These are phyloP conservation scores for Martes flavigula DNA, from an alignment of 2,797 vertebrate genomes.

Conservation along the genomic window DNA sequence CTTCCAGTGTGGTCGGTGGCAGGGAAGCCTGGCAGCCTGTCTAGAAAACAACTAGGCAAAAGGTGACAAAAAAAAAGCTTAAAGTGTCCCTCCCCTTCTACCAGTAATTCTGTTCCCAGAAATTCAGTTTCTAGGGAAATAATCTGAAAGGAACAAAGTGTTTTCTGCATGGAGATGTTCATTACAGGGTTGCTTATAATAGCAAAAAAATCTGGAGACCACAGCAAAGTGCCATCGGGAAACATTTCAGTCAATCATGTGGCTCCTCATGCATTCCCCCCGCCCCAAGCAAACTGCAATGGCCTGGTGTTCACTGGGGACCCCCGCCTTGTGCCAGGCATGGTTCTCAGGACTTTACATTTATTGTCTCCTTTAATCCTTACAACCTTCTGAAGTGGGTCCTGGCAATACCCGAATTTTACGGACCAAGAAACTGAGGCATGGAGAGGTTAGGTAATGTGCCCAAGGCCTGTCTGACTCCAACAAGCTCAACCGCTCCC, in stretches of 20 bases:
- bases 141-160: not conserved
- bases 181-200: not conserved
- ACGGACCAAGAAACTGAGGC: not conserved
- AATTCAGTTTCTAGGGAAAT: constrained; percentile 20
- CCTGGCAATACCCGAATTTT: not conserved
- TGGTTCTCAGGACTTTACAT: not conserved
- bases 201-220: not conserved
- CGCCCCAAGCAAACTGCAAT: accelerated
- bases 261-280: not conserved
- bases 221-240: not conserved
- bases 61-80: not conserved
- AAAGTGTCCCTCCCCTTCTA: not conserved
- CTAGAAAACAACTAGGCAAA: not conserved
- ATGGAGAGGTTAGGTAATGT: not conserved
- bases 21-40: not conserved
- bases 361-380: too few relatives aligned
- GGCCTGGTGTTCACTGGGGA: too few relatives aligned
- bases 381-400: not conserved
- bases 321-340: accelerated
- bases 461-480: not conserved
- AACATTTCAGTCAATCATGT: not conserved
- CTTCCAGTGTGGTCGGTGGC: not conserved
- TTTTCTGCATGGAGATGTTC: not conserved
- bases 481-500: not conserved
- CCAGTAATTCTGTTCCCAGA: not conserved